Percentiles rank a stretch among this genome's conserved stretches.
Evolutionary conservation across 2,113 vertebrate species (phyloP).

Genomic region (Erythrocebus patas): DNA sequence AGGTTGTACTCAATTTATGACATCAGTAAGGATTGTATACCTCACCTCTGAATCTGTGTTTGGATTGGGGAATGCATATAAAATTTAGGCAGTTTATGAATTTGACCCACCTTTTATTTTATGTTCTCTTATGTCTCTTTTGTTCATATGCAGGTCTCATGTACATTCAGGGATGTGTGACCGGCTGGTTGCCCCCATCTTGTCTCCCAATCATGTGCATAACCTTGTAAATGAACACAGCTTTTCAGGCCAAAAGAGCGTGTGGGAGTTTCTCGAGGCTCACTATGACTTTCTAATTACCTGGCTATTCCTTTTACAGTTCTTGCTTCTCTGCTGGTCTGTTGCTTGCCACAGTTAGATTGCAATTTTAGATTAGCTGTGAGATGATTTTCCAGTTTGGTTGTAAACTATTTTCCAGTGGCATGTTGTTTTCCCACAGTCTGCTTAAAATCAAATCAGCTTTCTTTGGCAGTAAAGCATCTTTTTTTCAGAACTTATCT

Average conservation of each 20-base stretch:
- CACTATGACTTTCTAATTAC: neutral
- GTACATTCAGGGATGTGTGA: neutral
- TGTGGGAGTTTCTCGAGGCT: neutral
- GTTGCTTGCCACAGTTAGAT: neutral
- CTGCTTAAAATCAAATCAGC: neutral
- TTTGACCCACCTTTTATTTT: neutral
- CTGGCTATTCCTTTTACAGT: neutral
- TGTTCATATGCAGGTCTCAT: neutral
- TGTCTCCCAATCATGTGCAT: neutral
- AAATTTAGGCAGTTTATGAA: neutral
- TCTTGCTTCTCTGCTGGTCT: neutral
- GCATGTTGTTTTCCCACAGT: neutral
- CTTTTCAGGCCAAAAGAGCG: neutral
- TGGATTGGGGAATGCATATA: neutral
- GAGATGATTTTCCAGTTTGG: neutral
- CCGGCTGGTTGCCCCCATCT: neutral
- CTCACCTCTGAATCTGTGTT: neutral
- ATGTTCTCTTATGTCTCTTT: neutral
- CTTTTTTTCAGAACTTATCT: neutral
- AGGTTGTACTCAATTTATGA: neutral
- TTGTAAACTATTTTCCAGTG: neutral
- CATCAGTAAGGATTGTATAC: neutral
- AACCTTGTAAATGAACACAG: neutral
- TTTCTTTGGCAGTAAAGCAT: neutral
- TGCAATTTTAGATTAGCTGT: neutral